A percentile compares a stretch with the other conserved stretches of the same genome.
Evolutionary conservation across 2,113 vertebrate genomes (phyloP).

Genomic region (Oostethus manadensis): DNA sequence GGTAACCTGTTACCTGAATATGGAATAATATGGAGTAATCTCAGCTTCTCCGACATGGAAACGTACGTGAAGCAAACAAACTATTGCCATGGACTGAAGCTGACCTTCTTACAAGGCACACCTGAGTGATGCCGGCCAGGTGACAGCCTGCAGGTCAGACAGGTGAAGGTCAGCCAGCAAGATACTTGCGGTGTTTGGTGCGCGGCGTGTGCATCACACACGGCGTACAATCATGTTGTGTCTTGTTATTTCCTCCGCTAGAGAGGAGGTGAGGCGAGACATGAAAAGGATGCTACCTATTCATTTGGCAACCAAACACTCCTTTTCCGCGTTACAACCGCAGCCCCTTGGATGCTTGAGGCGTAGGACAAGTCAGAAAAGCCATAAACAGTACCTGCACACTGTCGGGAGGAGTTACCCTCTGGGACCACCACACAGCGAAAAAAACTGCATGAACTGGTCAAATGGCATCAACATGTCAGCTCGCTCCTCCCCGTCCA

Average conservation of each 20-base stretch:
- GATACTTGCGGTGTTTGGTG: background rate
- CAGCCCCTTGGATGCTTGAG: background rate
- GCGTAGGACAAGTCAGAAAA: background rate
- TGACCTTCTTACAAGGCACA: slow-evolving; percentile 7
- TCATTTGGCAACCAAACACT: slow-evolving; percentile 1
- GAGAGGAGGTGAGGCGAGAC: background rate
- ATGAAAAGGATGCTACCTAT: background rate
- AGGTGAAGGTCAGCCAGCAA: slow-evolving; percentile 3
- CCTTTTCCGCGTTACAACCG: background rate
- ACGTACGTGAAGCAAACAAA: too few relatives aligned
- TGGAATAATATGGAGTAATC: too few relatives aligned
- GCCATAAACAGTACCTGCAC: too few relatives aligned
- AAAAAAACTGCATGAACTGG: too few relatives aligned
- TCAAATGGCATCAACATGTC: too few relatives aligned
- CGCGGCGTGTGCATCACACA: background rate
- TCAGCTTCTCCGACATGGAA: too few relatives aligned
- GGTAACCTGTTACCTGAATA: too few relatives aligned
- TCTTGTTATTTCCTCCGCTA: background rate
- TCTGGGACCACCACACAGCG: too few relatives aligned
- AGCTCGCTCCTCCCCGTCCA: too few relatives aligned
- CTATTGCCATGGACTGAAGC: background rate
- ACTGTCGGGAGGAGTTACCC: too few relatives aligned
- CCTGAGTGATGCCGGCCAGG: slow-evolving; percentile 18
- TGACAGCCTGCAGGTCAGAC: slow-evolving; percentile 25
- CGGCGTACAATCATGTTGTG: background rate